Evolutionary conservation across 2,888 invertebrate species (phyloP).

Genomic region (Pheosia tremula): DNA sequence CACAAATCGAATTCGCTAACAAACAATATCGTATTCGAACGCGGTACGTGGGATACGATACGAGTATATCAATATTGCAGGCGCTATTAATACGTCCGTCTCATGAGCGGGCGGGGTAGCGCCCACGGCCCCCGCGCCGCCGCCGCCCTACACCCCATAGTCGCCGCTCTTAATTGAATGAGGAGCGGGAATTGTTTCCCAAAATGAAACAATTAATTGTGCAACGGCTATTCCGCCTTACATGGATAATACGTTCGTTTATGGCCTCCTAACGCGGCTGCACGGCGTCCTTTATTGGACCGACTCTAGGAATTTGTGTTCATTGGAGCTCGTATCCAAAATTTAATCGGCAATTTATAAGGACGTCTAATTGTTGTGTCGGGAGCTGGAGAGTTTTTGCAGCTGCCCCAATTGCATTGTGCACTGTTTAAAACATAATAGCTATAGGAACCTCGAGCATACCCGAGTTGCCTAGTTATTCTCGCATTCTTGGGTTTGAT

Average conservation of each 20-base stretch:
- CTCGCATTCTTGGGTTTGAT: constrained; percentile 42
- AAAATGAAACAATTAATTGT: constrained; percentile 85
- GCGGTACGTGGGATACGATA: constrained; percentile 79
- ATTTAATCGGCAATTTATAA: constrained; percentile 83
- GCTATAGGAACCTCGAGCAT: constrained; percentile 47
- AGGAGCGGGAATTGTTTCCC: constrained; percentile 85
- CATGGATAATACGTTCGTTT: constrained; percentile 85
- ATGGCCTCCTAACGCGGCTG: constrained; percentile 84
- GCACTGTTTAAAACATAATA: constrained; percentile 62
- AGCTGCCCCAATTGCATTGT: constrained; percentile 68
- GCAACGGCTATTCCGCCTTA: constrained; percentile 85
- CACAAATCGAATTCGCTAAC: constrained; percentile 84
- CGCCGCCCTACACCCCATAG: constrained; percentile 61
- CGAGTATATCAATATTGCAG: constrained; percentile 85
- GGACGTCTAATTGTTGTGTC: constrained; percentile 74
- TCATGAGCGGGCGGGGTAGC: constrained; percentile 75
- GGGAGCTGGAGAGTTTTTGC: constrained; percentile 64
- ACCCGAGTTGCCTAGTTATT: constrained; percentile 44
- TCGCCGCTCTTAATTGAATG: constrained; percentile 85
- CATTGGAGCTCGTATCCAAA: constrained; percentile 82
- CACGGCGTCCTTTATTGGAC: constrained; percentile 83
- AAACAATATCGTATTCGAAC: constrained; percentile 83
- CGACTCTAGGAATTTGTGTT: constrained; percentile 83
- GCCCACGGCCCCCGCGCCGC: constrained; percentile 43
- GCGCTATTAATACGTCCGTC: constrained; percentile 85